Percentiles rank a stretch among this genome's conserved stretches.
phyloP scores from a whole-genome alignment of 2,888 invertebrate genomes.

The Melinaea menophilus region DNA sequence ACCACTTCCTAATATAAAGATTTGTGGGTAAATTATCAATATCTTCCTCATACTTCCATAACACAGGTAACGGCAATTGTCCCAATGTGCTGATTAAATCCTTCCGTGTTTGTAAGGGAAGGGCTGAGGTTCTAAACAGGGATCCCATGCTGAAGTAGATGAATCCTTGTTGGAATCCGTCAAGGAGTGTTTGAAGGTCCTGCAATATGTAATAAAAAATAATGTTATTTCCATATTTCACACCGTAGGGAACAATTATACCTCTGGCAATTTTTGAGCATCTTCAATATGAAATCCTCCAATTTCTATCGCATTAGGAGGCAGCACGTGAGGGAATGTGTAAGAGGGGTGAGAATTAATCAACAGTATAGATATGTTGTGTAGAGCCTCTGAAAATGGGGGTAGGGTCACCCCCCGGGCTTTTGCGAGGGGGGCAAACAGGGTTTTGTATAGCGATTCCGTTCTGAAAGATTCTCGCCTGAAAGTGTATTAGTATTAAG shows the following conservation, averaged over 20 bases:
- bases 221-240: no score
- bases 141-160: constrained; percentile 67
- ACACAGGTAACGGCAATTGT: constrained; percentile 54
- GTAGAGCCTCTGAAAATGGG: constrained; percentile 37
- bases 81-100: constrained; percentile 44
- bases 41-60: constrained; percentile 73
- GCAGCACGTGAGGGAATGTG: constrained; percentile 39
- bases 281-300: constrained; percentile 57
- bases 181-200: constrained; percentile 56
- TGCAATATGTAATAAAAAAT: constrained; percentile 23
- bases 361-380: constrained; percentile 49
- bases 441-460: constrained; percentile 29
- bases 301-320: constrained; percentile 52
- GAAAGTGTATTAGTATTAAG: no score
- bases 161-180: constrained; percentile 49
- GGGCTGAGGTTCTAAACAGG: constrained; percentile 41
- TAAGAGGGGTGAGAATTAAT: constrained; percentile 52
- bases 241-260: constrained; percentile 21
- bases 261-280: constrained; percentile 50
- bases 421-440: no score
- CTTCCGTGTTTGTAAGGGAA: constrained; percentile 38
- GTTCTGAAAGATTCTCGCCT: no score
- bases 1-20: constrained; percentile 67
- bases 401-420: constrained; percentile 45
- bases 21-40: constrained; percentile 57